These are phyloP conservation scores for Ostrea denselamellosa DNA, from an alignment of 1,140 invertebrate species.

Conservation along the genomic window DNA sequence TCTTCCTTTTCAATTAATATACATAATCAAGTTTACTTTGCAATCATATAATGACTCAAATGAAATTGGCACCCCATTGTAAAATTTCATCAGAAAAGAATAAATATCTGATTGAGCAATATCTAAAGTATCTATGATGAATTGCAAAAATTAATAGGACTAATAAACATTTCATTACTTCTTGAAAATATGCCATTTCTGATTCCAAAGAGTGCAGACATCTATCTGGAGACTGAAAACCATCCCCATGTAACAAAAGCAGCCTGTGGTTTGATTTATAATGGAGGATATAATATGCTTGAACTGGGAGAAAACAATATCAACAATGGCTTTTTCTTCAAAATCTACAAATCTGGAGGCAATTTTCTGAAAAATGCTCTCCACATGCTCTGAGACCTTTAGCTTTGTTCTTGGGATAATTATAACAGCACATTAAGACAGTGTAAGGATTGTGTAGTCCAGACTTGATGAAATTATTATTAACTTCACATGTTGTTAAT, in stretches of 20 bases:
- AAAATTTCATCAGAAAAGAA: not conserved
- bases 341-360: constrained; percentile 32
- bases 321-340: constrained; percentile 38
- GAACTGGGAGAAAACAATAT: constrained; percentile 23
- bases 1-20: not conserved
- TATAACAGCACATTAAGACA: constrained; percentile 33
- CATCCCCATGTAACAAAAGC: not conserved
- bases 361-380: constrained; percentile 33
- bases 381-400: constrained; percentile 17
- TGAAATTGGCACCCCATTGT: not conserved
- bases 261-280: not conserved
- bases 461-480: constrained; percentile 6
- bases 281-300: not conserved
- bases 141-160: not conserved
- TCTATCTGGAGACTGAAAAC: not conserved
- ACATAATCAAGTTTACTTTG: not conserved
- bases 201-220: not conserved
- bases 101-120: not conserved
- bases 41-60: not conserved
- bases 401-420: constrained; percentile 29
- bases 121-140: not conserved
- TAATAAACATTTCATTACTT: not conserved
- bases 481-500: constrained; percentile 29
- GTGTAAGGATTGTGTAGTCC: not conserved
- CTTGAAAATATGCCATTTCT: not conserved